A percentile compares a stretch with the other conserved stretches of the same genome.
These are phyloP conservation scores for Panulirus ornatus DNA, from an alignment of 1,140 invertebrate species.

Conservation along the genomic window DNA sequence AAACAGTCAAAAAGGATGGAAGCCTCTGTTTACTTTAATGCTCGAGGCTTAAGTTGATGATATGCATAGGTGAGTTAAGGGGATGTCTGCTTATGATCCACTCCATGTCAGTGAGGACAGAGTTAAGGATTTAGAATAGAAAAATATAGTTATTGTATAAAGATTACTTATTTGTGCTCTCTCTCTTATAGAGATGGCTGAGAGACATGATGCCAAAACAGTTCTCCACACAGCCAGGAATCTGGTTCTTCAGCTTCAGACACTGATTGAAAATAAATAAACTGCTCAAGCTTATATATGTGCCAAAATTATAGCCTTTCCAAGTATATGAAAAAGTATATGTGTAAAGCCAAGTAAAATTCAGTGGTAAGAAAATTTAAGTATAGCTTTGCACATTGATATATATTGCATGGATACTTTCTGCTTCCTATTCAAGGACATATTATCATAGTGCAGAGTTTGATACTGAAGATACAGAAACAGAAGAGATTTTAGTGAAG, in stretches of 20 bases:
- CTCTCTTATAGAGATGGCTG: conserved; percentile 89
- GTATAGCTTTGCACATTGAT: neutral
- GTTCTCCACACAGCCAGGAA: conserved; percentile 90
- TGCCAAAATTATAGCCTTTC: conserved; percentile 23
- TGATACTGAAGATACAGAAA: neutral
- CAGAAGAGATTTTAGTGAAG: too few species aligned
- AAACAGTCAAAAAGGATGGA: too few species aligned
- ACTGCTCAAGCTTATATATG: conserved; percentile 17
- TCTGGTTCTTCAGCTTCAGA: conserved; percentile 91
- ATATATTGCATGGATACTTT: neutral
- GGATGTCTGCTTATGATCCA: too few species aligned
- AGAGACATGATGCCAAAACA: conserved; percentile 90
- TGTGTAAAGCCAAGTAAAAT: neutral
- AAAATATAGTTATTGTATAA: too few species aligned
- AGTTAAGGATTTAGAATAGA: too few species aligned
- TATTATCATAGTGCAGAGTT: neutral
- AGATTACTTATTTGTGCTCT: neutral
- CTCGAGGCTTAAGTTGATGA: too few species aligned
- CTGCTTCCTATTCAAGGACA: neutral
- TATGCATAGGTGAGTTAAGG: too few species aligned
- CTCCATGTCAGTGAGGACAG: too few species aligned
- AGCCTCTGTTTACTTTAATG: too few species aligned
- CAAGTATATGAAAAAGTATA: neutral
- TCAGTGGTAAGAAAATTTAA: neutral
- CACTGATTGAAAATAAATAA: conserved; percentile 92